Evolutionary conservation across 2,888 invertebrate species (phyloP).

Genomic region (Agriotes lineatus): DNA sequence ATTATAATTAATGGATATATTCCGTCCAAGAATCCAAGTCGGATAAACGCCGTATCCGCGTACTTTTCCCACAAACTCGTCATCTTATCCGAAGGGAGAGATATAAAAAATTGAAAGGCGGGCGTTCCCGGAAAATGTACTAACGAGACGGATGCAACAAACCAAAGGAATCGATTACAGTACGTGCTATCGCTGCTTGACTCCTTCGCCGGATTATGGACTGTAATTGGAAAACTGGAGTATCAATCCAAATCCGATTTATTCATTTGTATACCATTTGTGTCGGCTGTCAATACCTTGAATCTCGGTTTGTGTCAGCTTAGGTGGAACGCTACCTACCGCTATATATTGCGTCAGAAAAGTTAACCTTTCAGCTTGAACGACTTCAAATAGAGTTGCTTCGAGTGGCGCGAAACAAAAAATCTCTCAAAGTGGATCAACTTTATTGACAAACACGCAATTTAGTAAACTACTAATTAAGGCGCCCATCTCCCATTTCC

Average conservation of each 20-base stretch:
- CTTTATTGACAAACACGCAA: not conserved
- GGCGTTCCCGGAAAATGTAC: slow-evolving; percentile 22
- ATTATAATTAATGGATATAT: not conserved
- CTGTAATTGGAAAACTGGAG: slow-evolving; percentile 37
- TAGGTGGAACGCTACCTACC: not conserved
- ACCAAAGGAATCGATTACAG: slow-evolving; percentile 35
- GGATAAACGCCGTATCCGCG: not conserved
- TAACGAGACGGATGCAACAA: slow-evolving; percentile 36
- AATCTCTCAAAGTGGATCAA: not conserved
- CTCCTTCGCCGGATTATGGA: slow-evolving; percentile 38
- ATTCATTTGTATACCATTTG: slow-evolving; percentile 36
- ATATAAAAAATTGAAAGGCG: slow-evolving; percentile 19
- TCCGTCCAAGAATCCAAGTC: not conserved
- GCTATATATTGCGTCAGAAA: slow-evolving; percentile 1
- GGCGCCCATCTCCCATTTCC: no score
- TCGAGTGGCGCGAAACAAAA: not conserved
- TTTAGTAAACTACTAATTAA: not conserved
- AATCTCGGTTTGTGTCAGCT: slow-evolving; percentile 17
- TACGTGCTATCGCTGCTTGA: slow-evolving; percentile 36
- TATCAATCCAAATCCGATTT: slow-evolving; percentile 40
- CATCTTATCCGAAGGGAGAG: not conserved
- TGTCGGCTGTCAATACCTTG: slow-evolving; percentile 21
- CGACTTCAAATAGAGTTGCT: slow-evolving; percentile 7
- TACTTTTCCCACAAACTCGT: not conserved
- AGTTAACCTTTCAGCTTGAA: slow-evolving; percentile 7